Base-by-base conservation (phyloP, 2,113 vertebrate genomes). In the Suricata suricatta region DNA sequence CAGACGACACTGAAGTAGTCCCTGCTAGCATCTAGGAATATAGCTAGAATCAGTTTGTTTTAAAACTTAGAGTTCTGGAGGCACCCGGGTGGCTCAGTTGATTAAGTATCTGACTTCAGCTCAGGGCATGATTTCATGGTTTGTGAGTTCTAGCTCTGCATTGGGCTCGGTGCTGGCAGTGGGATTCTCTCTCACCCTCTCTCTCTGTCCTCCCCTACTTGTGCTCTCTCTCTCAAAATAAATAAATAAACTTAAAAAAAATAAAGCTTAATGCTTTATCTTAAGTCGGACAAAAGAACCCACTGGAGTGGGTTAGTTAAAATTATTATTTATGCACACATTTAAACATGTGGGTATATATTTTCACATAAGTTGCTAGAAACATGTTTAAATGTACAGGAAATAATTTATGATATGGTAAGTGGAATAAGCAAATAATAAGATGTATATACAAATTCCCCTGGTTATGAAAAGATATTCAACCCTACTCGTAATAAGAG, bases 391-490 rank as follows among this genome's bases (percentile, higher is more conserved):
- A 85, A 81, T 33, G 68, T 38, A 33, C 17, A 68, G 31, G 35
- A 92, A 66, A 64, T 44, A 14, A 27, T 54, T 79, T 29, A 79
- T 77, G 14, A 69, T 71, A 79, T 23, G 38, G 54, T 72, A 92
- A 96, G 79, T 64, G 2, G 93, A 96, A 86, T 57, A 54, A 85
- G 7, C 25, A 47, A 47, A 50, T 66, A 93, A 57, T n/a, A 92
- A 95, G 64, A 72, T 64, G 0, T 50, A 54, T 21, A 33, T 31
- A 60, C 0, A 80, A 93, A 52, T 80, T 27, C 19, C 27, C 90
- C 82, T 47, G 81, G 47, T 88, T 93, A 68, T 86, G 60, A 93
- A 94, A 97, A 88, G 19, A 85, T 90, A 33, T 72, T 91, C 41
- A 41, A 84, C 1, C 31, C 17, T 12, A 89, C 21, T 88, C 11